A percentile compares a stretch with the other conserved stretches of the same genome.
phyloP scores from a whole-genome alignment of 2,113 vertebrate species.

The Ctenomys sociabilis region DNA sequence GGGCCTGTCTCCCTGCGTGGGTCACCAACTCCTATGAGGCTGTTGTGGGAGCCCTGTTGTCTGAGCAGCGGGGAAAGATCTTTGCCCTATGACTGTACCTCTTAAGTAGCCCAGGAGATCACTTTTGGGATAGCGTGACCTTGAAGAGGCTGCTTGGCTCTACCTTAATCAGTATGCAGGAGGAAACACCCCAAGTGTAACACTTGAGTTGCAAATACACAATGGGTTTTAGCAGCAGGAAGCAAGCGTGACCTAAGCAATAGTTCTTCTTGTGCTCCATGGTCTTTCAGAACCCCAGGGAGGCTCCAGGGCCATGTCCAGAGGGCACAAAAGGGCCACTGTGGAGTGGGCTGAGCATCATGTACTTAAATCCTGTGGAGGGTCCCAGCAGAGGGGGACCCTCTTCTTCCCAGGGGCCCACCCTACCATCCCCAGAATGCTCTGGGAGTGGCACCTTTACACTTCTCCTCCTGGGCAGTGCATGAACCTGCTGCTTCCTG shows the following conservation, averaged over 20 bases:
- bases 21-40: not conserved
- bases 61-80: not conserved
- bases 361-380: not conserved
- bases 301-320: not conserved
- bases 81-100: not conserved
- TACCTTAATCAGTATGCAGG: too few relatives aligned
- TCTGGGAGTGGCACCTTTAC: not conserved
- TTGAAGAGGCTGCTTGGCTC: not conserved
- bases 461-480: not conserved
- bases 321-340: rapidly evolving
- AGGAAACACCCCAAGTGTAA: too few relatives aligned
- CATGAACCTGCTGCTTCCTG: not conserved
- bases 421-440: not conserved
- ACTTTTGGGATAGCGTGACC: too few relatives aligned
- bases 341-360: not conserved
- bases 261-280: not conserved
- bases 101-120: not conserved
- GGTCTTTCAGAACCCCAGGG: not conserved
- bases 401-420: not conserved
- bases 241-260: not conserved
- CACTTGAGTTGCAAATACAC: too few relatives aligned
- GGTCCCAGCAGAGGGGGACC: not conserved
- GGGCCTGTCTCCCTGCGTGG: not conserved
- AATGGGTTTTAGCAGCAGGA: too few relatives aligned
- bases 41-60: not conserved